Percentiles rank a stretch among this genome's conserved stretches.
Conservation (phyloP, 2,888 invertebrate genomes). For the Argyresthia albistria region DNA sequence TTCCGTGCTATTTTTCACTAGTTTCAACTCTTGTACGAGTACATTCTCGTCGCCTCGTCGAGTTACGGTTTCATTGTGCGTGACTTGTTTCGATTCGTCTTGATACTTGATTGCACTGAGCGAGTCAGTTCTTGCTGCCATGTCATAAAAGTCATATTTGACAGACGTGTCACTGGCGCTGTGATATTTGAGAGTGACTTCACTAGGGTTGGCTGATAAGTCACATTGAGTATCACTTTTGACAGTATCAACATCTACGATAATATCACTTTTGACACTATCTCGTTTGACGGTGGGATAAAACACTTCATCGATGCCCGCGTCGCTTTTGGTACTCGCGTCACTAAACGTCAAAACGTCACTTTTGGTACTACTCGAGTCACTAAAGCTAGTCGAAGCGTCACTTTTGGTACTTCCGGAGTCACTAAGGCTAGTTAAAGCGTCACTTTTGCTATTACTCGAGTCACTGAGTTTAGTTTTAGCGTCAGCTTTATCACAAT, state of each 20-base stretch:
- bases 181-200: neutral
- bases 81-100: slow-evolving; percentile 32
- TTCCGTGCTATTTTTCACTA: slow-evolving; percentile 33
- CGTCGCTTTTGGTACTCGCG: neutral
- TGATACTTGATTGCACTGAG: slow-evolving; percentile 6
- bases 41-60: slow-evolving; percentile 20
- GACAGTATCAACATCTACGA: neutral
- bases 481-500: neutral
- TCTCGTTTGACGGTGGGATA: neutral
- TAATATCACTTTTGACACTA: slow-evolving; percentile 4
- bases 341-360: too few species aligned
- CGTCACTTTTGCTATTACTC: neutral
- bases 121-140: too few species aligned
- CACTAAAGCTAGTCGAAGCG: too few species aligned
- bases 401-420: too few species aligned
- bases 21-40: slow-evolving; percentile 32
- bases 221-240: slow-evolving; percentile 1
- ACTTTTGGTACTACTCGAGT: too few species aligned
- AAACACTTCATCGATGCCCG: too few species aligned
- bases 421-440: too few species aligned
- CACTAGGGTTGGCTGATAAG: neutral
- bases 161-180: neutral
- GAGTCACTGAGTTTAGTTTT: neutral
- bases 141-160: neutral
- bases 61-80: slow-evolving; percentile 31